Conservation (phyloP, 2,888 invertebrate species). For the Lamproptera curius region DNA sequence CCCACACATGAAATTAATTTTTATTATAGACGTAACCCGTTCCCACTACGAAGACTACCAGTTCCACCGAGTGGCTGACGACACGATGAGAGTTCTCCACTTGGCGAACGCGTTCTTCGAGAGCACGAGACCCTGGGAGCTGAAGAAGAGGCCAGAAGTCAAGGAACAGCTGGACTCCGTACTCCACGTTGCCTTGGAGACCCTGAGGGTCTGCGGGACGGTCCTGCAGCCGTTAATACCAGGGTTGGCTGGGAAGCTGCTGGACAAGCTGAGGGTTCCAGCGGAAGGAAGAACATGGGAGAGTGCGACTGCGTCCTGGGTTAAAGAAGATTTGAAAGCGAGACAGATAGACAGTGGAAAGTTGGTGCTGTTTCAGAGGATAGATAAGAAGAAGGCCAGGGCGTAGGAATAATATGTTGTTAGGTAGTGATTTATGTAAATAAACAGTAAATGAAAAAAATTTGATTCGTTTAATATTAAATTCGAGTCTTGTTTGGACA, state of each 20-base stretch:
- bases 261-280: conserved; percentile 82
- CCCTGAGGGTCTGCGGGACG: conserved; percentile 83
- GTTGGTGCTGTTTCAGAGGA: conserved; percentile 63
- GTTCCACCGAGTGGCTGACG: conserved; percentile 90
- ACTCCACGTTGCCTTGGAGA: conserved; percentile 91
- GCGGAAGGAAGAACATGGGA: conserved; percentile 51
- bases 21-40: conserved; percentile 78
- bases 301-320: conserved; percentile 62
- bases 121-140: conserved; percentile 91
- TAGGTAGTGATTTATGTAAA: too few species aligned
- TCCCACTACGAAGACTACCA: conserved; percentile 85
- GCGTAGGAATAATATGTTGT: conserved; percentile 23
- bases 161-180: conserved; percentile 83
- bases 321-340: conserved; percentile 49
- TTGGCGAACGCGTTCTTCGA: conserved; percentile 93
- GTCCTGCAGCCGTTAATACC: conserved; percentile 93
- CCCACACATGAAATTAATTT: too few species aligned
- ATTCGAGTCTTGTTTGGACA: too few species aligned
- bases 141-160: conserved; percentile 80
- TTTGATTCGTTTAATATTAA: too few species aligned
- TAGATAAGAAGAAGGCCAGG: conserved; percentile 50
- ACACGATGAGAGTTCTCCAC: conserved; percentile 85
- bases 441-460: too few species aligned
- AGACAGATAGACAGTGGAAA: conserved; percentile 62
- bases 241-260: conserved; percentile 79